Base-by-base conservation (phyloP, 1,140 invertebrate genomes). In the Liolophura sinensis region DNA sequence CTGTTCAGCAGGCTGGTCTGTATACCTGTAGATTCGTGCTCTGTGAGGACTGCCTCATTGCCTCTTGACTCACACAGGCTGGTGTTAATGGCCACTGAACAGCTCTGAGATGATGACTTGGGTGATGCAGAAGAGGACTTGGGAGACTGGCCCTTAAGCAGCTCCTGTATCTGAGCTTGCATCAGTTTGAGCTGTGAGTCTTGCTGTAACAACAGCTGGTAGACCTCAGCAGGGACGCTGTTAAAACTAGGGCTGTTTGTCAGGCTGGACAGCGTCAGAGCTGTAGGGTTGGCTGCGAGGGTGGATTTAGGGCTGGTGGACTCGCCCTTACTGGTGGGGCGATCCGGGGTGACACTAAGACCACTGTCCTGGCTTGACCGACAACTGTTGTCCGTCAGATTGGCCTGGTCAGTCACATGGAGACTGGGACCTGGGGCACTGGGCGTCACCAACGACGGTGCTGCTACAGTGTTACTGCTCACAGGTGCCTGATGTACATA, bases 341-440 rank as follows among this genome's bases (percentile, higher is more conserved):
- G 71, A 48, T 81, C 78, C 48, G 79, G 78, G 9, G 78, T 81
- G 6, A 78, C 70, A 66, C 78, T 79, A 6, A 81, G 62, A 1
- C 79, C 79, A 71, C 79, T 81, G 62, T 81, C 79, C 65, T 77
- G 74, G 72, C 74, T 77, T 3, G 76, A 78, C 49, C 70, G 71
- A 15, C 64, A 65, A 69, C 73, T 80, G 60, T 68, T 70, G 46
- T 75, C 71, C 31, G 65, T 70, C 60, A 40, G 31, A 40, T 40
- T 40, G 3, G 3, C 31, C 31, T 40, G 31, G 31, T 40, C 31
- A 40, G 31, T 40, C 31, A 3, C 31, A 9, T 9, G 31, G 31
- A 40, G 3, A 40, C 9, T 40, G 31, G 31, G 3, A 5, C 9
- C 31, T 40, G 31, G n/a, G 51, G 51, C 51, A 3, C 51, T 54